A percentile compares a stretch with the other conserved stretches of the same genome.
These are phyloP conservation scores for Gyps fulvus DNA, from an alignment of 2,113 vertebrate genomes.

Conservation along the genomic window DNA sequence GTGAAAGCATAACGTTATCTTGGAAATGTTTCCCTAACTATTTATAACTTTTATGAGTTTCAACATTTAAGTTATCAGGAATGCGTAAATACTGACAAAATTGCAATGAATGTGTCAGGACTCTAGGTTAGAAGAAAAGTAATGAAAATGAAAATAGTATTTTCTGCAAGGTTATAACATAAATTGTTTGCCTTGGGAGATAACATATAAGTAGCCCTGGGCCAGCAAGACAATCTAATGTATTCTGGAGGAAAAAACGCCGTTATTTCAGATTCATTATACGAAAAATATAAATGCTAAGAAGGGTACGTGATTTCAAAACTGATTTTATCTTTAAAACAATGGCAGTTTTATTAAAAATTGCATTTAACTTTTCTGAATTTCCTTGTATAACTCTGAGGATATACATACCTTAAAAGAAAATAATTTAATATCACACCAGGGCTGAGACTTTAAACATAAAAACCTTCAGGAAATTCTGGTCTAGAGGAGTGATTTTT, in stretches of 20 bases:
- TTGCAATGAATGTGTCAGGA: background rate
- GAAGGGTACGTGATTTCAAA: background rate
- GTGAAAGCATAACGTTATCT: background rate
- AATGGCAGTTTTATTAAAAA: background rate
- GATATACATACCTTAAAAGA: background rate
- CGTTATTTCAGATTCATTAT: background rate
- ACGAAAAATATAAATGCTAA: background rate
- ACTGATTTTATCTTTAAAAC: background rate
- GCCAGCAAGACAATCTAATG: background rate
- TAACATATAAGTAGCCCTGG: background rate
- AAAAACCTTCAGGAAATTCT: background rate
- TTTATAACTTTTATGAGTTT: background rate
- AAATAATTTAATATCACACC: background rate
- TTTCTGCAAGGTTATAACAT: background rate
- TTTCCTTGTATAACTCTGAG: background rate
- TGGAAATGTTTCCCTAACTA: background rate
- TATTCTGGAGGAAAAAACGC: background rate
- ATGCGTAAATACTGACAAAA: background rate
- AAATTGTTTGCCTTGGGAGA: background rate
- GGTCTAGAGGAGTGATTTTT: background rate
- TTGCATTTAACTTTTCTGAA: background rate
- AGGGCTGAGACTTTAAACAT: background rate
- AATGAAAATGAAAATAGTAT: background rate
- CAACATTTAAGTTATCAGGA: background rate
- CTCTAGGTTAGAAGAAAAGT: background rate